Evolutionary conservation across 2,797 vertebrate genomes (phyloP).

Genomic region (Characodon lateralis): DNA sequence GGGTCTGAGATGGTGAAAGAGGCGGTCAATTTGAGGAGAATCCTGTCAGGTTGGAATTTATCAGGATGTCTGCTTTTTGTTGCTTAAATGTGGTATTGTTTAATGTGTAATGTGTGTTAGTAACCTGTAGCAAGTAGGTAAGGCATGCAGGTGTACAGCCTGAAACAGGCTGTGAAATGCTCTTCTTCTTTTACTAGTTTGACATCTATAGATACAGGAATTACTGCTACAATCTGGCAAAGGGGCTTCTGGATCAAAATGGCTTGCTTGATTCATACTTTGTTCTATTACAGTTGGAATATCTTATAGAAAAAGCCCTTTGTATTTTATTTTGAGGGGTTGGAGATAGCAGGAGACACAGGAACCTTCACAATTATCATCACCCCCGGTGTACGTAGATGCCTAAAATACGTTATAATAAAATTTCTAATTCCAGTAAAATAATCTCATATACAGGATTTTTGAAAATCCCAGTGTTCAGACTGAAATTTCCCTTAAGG

Average conservation of each 20-base stretch:
- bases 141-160: not conserved
- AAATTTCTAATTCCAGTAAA: too few relatives aligned
- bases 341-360: too few relatives aligned
- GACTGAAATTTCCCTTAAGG: not conserved
- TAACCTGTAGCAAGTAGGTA: not conserved
- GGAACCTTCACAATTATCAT: too few relatives aligned
- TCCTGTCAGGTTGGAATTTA: slow-evolving; percentile 46
- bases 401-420: too few relatives aligned
- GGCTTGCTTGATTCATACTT: not conserved
- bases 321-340: too few relatives aligned
- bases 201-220: not conserved
- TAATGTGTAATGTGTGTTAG: not conserved
- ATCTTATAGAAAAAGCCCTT: too few relatives aligned
- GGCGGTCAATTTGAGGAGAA: slow-evolving; percentile 29
- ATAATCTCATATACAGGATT: not conserved
- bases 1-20: slow-evolving; percentile 52
- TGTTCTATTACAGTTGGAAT: not conserved
- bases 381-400: too few relatives aligned
- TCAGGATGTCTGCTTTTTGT: slow-evolving; percentile 18
- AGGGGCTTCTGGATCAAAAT: not conserved
- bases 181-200: not conserved
- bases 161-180: not conserved
- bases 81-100: slow-evolving; percentile 1
- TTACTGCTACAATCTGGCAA: not conserved
- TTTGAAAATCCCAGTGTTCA: not conserved